These are phyloP conservation scores for Seira musarum DNA, from an alignment of 2,888 invertebrate species.

Conservation along the genomic window DNA sequence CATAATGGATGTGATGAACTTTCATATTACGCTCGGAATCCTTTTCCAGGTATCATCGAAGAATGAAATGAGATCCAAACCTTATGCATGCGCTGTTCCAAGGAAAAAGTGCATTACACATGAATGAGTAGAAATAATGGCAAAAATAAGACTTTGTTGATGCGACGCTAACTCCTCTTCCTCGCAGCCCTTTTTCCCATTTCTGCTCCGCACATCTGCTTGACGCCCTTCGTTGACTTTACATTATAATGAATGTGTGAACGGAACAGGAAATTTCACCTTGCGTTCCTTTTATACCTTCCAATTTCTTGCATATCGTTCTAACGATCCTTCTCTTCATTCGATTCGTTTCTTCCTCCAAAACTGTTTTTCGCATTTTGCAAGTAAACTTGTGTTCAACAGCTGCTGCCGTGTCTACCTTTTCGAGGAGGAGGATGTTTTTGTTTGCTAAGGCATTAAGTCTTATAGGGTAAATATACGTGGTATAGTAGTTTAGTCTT, in stretches of 20 bases:
- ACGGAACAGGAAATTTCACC: conserved; percentile 60
- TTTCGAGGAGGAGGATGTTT: neutral
- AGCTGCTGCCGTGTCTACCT: conserved; percentile 21
- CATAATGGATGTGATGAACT: conserved; percentile 15
- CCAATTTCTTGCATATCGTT: conserved; percentile 18
- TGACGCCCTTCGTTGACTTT: conserved; percentile 54
- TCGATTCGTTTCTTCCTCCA: neutral
- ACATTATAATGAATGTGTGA: conserved; percentile 62
- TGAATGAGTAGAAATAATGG: conserved; percentile 15
- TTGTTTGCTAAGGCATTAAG: conserved; percentile 15
- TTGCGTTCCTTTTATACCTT: conserved; percentile 20
- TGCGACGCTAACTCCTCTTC: neutral
- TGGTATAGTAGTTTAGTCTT: neutral
- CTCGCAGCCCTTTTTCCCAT: conserved; percentile 23
- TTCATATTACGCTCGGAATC: neutral
- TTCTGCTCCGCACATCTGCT: conserved; percentile 37
- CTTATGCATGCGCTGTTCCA: neutral
- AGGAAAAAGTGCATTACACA: conserved; percentile 9
- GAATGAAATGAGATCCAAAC: neutral
- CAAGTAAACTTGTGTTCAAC: conserved; percentile 30
- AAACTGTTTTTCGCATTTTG: conserved; percentile 13
- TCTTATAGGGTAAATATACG: neutral
- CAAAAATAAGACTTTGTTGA: conserved; percentile 12
- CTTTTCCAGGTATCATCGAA: conserved; percentile 11
- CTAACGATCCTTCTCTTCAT: too few relatives aligned